phyloP scores from a whole-genome alignment of 2,888 invertebrate genomes.

The Xestobium rufovillosum region DNA sequence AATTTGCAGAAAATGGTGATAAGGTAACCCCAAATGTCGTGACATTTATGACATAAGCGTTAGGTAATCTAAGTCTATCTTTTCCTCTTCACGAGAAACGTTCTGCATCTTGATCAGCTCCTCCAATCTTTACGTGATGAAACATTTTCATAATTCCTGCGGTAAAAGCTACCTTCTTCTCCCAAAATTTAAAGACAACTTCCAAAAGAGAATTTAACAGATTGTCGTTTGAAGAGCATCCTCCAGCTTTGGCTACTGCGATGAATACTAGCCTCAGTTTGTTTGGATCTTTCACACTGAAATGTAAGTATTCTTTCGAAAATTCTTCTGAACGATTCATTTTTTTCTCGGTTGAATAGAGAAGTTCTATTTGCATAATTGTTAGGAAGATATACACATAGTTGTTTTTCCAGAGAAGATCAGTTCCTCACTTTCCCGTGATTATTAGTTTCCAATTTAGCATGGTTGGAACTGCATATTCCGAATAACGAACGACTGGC shows the following conservation, averaged over 20 bases:
- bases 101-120: constrained; percentile 26
- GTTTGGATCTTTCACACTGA: constrained; percentile 27
- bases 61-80: constrained; percentile 10
- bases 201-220: constrained; percentile 30
- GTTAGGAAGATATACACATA: constrained; percentile 21
- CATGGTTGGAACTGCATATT: no score
- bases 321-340: constrained; percentile 15
- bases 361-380: constrained; percentile 21
- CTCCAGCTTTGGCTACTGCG: constrained; percentile 28
- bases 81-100: constrained; percentile 29
- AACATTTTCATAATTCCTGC: constrained; percentile 13
- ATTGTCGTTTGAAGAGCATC: constrained; percentile 30
- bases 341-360: constrained; percentile 21
- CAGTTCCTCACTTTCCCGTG: constrained; percentile 15
- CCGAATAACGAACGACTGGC: no score
- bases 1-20: constrained; percentile 17
- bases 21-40: constrained; percentile 22
- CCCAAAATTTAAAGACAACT: constrained; percentile 34
- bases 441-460: constrained; percentile 12
- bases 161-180: constrained; percentile 15
- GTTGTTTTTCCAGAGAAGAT: constrained; percentile 23
- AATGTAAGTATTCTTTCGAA: constrained; percentile 24
- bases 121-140: constrained; percentile 15
- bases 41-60: constrained; percentile 16
- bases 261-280: constrained; percentile 32